These are phyloP conservation scores for Melinopterus prodromus DNA, from an alignment of 2,888 invertebrate species.

Conservation along the genomic window DNA sequence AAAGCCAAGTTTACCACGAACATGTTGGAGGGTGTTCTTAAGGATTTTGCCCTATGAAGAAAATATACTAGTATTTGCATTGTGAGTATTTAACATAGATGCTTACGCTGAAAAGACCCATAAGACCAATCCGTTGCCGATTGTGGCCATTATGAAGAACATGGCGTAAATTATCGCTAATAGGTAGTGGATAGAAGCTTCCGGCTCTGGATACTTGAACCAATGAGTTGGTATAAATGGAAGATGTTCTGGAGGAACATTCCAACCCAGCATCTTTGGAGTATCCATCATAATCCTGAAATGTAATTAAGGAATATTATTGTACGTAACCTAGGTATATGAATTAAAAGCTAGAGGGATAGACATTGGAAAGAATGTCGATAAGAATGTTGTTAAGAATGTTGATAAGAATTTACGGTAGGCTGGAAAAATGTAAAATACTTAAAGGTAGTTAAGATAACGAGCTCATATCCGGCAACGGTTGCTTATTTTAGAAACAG, in stretches of 20 bases:
- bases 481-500: too few relatives aligned
- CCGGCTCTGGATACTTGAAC: constrained; percentile 81
- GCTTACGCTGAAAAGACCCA: constrained; percentile 83
- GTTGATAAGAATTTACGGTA: too few relatives aligned
- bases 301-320: neutral
- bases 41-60: constrained; percentile 69
- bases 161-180: constrained; percentile 79
- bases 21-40: constrained; percentile 84
- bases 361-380: too few relatives aligned
- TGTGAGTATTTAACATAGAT: constrained; percentile 42
- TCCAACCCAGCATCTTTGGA: constrained; percentile 72
- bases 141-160: constrained; percentile 74
- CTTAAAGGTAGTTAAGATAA: too few relatives aligned
- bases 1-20: constrained; percentile 84
- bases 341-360: too few relatives aligned
- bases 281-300: neutral
- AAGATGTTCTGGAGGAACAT: constrained; percentile 79
- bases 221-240: constrained; percentile 83
- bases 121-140: constrained; percentile 86
- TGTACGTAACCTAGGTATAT: too few relatives aligned
- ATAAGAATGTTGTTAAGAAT: too few relatives aligned
- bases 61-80: neutral
- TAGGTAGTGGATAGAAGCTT: constrained; percentile 81
- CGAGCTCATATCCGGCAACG: too few relatives aligned
- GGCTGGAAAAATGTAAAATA: too few relatives aligned